Conservation (phyloP, 2,113 vertebrate species). For the Peromyscus californicus region DNA sequence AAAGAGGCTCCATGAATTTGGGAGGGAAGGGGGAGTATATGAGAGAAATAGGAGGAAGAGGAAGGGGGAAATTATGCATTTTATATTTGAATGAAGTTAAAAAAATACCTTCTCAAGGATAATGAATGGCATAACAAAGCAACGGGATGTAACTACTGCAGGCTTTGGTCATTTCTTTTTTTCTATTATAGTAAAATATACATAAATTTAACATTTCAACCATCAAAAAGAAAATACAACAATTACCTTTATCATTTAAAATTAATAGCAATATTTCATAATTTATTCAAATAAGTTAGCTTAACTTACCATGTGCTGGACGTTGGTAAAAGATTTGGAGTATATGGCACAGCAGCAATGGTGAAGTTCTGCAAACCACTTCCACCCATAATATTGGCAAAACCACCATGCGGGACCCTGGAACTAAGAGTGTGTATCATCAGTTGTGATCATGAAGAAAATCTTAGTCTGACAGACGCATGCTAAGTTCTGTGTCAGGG, state of each 20-base stretch:
- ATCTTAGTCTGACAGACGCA: neutral
- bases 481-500: neutral
- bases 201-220: neutral
- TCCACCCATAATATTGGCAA: slow-evolving; percentile 98
- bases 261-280: slow-evolving; percentile 36
- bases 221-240: neutral
- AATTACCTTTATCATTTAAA: slow-evolving; percentile 42
- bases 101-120: neutral
- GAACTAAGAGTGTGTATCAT: slow-evolving; percentile 89
- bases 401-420: slow-evolving; percentile 98
- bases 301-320: slow-evolving; percentile 96
- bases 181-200: neutral
- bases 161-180: neutral
- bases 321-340: slow-evolving; percentile 96
- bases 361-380: slow-evolving; percentile 99
- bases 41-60: neutral
- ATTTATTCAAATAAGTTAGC: slow-evolving; percentile 37
- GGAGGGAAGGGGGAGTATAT: neutral
- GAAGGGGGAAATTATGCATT: neutral
- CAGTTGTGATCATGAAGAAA: slow-evolving; percentile 41
- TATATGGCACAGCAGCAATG: slow-evolving; percentile 96
- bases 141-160: neutral
- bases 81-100: neutral
- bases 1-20: neutral
- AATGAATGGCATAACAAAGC: neutral